These are phyloP conservation scores for Subacronicta megacephala DNA, from an alignment of 2,888 invertebrate species.

Conservation along the genomic window DNA sequence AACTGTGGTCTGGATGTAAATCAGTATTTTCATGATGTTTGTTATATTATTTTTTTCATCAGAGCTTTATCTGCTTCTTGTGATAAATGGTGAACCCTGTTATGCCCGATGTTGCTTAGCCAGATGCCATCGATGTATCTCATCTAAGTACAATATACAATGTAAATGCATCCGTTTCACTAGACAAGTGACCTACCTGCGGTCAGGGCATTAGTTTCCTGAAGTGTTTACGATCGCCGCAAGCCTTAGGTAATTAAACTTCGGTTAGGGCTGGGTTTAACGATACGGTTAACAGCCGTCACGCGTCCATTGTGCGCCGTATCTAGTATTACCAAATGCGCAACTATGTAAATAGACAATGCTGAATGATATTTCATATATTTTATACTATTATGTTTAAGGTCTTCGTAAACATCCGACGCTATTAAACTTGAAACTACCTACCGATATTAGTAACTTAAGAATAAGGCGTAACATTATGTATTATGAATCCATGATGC, in stretches of 20 bases:
- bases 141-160: constrained; percentile 50
- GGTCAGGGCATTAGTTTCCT: constrained; percentile 85
- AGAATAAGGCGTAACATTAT: no score
- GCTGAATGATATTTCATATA: constrained; percentile 26
- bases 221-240: constrained; percentile 73
- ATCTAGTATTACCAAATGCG: constrained; percentile 64
- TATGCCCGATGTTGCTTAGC: not conserved
- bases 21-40: no score
- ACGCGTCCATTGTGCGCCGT: constrained; percentile 71
- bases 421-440: not conserved
- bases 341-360: constrained; percentile 72
- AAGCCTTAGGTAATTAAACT: constrained; percentile 82
- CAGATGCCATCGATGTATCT: not conserved
- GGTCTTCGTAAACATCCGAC: not conserved
- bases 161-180: constrained; percentile 57
- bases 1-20: no score
- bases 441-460: no score
- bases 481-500: no score
- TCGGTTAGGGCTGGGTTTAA: constrained; percentile 78
- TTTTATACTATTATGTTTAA: constrained; percentile 5
- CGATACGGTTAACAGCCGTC: constrained; percentile 73
- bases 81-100: not conserved
- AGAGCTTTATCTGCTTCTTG: not conserved
- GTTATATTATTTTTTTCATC: not conserved
- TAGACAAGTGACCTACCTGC: constrained; percentile 78